Percentiles rank a stretch among this genome's conserved stretches.
phyloP scores from a whole-genome alignment of 2,888 invertebrate genomes.

The Branchellion lobata region DNA sequence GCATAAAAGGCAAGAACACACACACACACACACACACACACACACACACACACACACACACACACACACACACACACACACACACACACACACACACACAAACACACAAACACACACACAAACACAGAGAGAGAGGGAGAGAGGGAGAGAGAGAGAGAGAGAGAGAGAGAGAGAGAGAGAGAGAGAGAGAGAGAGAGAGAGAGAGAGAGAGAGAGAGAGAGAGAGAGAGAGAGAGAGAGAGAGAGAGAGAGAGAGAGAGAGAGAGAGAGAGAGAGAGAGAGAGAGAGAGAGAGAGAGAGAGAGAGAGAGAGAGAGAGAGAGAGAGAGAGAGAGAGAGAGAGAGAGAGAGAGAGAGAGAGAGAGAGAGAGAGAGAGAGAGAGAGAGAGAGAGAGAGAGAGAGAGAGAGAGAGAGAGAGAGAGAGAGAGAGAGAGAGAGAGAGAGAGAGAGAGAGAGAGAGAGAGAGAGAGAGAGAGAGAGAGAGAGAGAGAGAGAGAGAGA shows the following conservation, averaged over 20 bases:
- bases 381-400: too few relatives aligned
- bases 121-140: conserved; percentile 28
- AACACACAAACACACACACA: too few relatives aligned
- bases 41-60: background rate
- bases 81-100: conserved; percentile 20
- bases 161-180: conserved; percentile 41
- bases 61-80: background rate
- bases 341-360: too few relatives aligned
- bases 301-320: background rate
- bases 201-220: conserved; percentile 8
- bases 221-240: conserved; percentile 30
- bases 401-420: too few relatives aligned
- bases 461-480: too few relatives aligned
- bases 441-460: too few relatives aligned
- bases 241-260: conserved; percentile 13
- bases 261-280: conserved; percentile 29
- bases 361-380: too few relatives aligned
- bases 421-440: too few relatives aligned
- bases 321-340: too few relatives aligned
- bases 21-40: too few relatives aligned
- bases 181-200: conserved; percentile 32
- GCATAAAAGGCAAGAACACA: too few relatives aligned
- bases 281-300: background rate
- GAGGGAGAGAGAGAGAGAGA: conserved; percentile 4
- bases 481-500: too few relatives aligned